phyloP scores from a whole-genome alignment of 2,888 invertebrate species.

The Gnatocerus cornutus region DNA sequence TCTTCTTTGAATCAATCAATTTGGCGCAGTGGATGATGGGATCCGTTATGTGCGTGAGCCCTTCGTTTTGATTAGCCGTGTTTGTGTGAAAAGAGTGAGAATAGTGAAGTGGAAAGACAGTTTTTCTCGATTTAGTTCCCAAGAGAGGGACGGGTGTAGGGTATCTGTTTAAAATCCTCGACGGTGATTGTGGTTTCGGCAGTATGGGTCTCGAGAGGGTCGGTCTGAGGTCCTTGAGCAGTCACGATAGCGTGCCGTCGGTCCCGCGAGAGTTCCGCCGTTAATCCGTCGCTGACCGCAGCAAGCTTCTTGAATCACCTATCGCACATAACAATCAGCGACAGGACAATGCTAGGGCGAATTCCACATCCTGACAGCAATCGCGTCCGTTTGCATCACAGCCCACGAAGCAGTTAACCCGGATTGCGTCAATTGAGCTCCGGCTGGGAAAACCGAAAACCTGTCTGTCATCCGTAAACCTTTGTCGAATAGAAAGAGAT shows the following conservation, averaged over 20 bases:
- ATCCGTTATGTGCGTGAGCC: constrained; percentile 3
- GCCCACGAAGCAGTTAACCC: constrained; percentile 56
- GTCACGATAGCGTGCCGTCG: constrained; percentile 56
- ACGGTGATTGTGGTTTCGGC: constrained; percentile 60
- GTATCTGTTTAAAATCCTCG: constrained; percentile 61
- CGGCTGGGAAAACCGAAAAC: constrained; percentile 51
- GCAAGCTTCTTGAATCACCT: constrained; percentile 63
- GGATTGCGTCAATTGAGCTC: constrained; percentile 56
- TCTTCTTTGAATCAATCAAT: not conserved
- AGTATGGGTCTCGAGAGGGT: constrained; percentile 58
- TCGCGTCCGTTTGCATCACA: constrained; percentile 56
- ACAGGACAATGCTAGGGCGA: constrained; percentile 53
- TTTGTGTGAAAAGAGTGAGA: constrained; percentile 13
- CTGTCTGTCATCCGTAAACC: constrained; percentile 51
- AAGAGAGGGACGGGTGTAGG: constrained; percentile 4
- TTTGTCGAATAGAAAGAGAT: constrained; percentile 54
- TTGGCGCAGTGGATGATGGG: too few relatives aligned
- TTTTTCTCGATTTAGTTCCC: constrained; percentile 18
- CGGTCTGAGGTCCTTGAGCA: constrained; percentile 51
- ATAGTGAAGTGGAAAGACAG: constrained; percentile 31
- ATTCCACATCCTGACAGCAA: constrained; percentile 44
- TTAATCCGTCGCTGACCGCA: constrained; percentile 64
- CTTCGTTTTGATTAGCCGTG: constrained; percentile 6
- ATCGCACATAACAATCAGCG: constrained; percentile 63
- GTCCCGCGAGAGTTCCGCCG: constrained; percentile 57